Conservation (phyloP, 2,888 invertebrate species). For the Synergus gifuensis region DNA sequence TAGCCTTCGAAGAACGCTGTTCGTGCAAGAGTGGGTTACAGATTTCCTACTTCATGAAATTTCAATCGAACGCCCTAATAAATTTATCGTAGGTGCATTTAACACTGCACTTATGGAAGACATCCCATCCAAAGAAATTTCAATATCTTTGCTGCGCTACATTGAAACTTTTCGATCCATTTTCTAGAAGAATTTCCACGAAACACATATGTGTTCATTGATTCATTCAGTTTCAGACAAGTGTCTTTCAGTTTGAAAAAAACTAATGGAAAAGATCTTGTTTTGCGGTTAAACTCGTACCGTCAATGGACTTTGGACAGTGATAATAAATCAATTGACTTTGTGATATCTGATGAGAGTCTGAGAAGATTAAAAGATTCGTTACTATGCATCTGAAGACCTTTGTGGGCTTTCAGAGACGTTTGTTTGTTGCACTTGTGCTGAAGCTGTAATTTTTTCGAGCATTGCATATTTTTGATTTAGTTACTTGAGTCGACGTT, state of each 20-base stretch:
- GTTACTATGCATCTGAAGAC: too few species aligned
- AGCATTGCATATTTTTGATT: not conserved
- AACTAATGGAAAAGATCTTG: not conserved
- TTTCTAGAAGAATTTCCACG: not conserved
- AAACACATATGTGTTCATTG: not conserved
- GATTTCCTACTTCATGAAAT: conserved; percentile 39
- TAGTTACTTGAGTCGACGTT: conserved; percentile 52
- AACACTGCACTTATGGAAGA: conserved; percentile 27
- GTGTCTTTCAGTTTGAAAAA: not conserved
- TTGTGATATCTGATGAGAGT: not conserved
- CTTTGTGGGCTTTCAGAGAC: too few species aligned
- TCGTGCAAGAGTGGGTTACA: conserved; percentile 34
- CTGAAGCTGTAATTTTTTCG: too few species aligned
- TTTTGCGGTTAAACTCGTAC: not conserved
- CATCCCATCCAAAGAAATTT: not conserved
- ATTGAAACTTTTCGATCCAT: not conserved
- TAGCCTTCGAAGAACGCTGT: conserved; percentile 21
- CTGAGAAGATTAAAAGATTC: not conserved
- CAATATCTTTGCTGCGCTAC: not conserved
- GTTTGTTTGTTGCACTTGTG: too few species aligned
- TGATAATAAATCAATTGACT: not conserved
- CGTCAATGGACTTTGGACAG: not conserved
- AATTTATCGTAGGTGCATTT: conserved; percentile 30
- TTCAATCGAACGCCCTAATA: conserved; percentile 37
- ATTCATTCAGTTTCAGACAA: not conserved